These are phyloP conservation scores for Dynastes maya DNA, from an alignment of 2,888 invertebrate species.

Conservation along the genomic window DNA sequence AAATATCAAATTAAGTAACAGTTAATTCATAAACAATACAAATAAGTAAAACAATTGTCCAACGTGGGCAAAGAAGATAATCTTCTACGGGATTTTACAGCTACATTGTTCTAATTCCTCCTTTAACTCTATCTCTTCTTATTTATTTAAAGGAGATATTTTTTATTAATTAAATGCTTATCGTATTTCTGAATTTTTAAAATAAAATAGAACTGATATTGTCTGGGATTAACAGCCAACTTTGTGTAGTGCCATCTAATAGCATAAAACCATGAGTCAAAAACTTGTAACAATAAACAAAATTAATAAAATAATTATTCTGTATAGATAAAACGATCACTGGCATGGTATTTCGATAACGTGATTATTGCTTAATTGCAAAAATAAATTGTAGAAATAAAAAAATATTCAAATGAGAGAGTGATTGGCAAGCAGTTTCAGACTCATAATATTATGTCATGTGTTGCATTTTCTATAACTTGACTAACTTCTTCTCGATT, in stretches of 20 bases:
- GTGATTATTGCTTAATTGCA: conserved; percentile 21
- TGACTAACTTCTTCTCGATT: conserved; percentile 6
- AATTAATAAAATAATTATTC: too few relatives aligned
- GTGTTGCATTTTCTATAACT: conserved; percentile 5
- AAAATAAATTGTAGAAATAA: neutral
- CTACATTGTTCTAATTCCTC: neutral
- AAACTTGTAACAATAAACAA: neutral
- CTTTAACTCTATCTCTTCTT: neutral
- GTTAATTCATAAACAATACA: too few relatives aligned
- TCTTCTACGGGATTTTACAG: neutral
- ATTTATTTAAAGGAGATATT: neutral
- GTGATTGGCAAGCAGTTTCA: conserved; percentile 2
- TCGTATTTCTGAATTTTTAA: neutral
- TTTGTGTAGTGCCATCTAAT: neutral
- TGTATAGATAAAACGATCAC: neutral
- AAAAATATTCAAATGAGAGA: neutral
- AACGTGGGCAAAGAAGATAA: neutral
- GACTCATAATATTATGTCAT: neutral
- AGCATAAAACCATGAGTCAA: conserved; percentile 14
- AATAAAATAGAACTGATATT: neutral
- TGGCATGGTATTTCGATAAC: neutral
- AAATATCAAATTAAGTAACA: neutral
- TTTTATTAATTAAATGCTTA: neutral
- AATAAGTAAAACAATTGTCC: too few relatives aligned
- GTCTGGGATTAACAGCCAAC: neutral